Conservation (phyloP, 2,888 invertebrate genomes). For the Hemithea aestivaria region DNA sequence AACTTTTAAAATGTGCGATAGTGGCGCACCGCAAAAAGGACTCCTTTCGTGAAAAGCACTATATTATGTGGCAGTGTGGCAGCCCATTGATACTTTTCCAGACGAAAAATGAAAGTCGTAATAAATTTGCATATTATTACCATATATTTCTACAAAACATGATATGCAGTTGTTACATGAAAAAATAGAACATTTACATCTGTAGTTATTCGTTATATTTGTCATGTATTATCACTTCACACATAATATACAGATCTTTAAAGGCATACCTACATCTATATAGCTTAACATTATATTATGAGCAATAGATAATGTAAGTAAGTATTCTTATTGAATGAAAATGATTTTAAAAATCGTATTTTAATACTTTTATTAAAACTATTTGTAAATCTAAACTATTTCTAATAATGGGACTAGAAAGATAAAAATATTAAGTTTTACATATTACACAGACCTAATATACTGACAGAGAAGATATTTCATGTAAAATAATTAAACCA, state of each 20-base stretch:
- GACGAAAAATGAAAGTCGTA: constrained; percentile 12
- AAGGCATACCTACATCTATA: too few species aligned
- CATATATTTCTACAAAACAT: constrained; percentile 71
- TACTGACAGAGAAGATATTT: too few species aligned
- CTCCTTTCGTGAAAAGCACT: too few species aligned
- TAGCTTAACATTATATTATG: too few species aligned
- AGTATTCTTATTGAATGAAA: constrained; percentile 19
- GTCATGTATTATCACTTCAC: constrained; percentile 51
- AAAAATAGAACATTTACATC: constrained; percentile 50
- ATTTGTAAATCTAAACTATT: constrained; percentile 25
- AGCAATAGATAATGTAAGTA: too few species aligned
- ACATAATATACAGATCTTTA: constrained; percentile 56
- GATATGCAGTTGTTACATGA: constrained; percentile 63
- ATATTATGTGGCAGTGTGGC: too few species aligned
- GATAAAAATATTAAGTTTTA: constrained; percentile 35
- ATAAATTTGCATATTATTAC: constrained; percentile 45
- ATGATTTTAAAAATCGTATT: constrained; percentile 15
- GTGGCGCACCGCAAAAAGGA: too few species aligned
- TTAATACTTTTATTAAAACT: constrained; percentile 14
- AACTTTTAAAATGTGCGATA: too few species aligned
- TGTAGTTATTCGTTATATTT: constrained; percentile 31
- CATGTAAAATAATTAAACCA: too few species aligned
- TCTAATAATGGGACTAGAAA: constrained; percentile 63
- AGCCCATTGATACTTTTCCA: too few species aligned
- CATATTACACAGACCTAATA: too few species aligned